Evolutionary conservation across 1,140 invertebrate genomes (phyloP).

Genomic region (Eupeodes corollae): DNA sequence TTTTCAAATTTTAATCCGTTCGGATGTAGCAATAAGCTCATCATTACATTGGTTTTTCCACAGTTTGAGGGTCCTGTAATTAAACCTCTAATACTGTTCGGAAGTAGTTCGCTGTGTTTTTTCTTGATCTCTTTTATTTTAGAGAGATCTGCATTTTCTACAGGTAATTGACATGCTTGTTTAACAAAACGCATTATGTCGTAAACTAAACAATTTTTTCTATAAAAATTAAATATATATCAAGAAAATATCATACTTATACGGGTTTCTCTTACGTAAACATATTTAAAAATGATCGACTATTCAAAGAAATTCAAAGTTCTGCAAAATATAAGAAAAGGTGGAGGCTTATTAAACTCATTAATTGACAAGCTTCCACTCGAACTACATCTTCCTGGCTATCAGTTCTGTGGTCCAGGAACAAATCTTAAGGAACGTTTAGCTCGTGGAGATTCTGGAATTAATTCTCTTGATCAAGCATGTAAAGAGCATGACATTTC

Average conservation of each 20-base stretch:
- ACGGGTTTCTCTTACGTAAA: no score
- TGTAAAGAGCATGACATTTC: conserved; percentile 30
- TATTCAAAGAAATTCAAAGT: no score
- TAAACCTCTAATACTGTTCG: conserved; percentile 19
- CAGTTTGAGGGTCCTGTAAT: conserved; percentile 25
- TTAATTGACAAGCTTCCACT: conserved; percentile 37
- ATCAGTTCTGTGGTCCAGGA: conserved; percentile 37
- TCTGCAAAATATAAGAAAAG: no score
- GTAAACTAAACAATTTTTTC: conserved; percentile 3
- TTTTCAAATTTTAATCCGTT: conserved; percentile 32
- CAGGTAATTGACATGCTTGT: conserved; percentile 7
- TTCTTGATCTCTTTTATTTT: conserved; percentile 5
- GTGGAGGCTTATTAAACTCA: conserved; percentile 22
- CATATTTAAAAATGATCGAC: no score
- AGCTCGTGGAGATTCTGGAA: conserved; percentile 17
- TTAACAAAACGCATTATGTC: conserved; percentile 13
- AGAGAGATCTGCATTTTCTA: conserved; percentile 9
- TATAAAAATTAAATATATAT: no score
- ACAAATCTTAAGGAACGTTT: conserved; percentile 33
- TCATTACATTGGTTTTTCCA: conserved; percentile 27
- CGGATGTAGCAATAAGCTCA: conserved; percentile 22
- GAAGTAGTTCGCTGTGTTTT: conserved; percentile 18
- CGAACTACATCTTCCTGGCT: no score
- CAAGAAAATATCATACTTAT: no score
- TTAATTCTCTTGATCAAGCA: conserved; percentile 30